Base-by-base conservation (phyloP, 2,797 vertebrate genomes). In the Pseudomugil gertrudae region DNA sequence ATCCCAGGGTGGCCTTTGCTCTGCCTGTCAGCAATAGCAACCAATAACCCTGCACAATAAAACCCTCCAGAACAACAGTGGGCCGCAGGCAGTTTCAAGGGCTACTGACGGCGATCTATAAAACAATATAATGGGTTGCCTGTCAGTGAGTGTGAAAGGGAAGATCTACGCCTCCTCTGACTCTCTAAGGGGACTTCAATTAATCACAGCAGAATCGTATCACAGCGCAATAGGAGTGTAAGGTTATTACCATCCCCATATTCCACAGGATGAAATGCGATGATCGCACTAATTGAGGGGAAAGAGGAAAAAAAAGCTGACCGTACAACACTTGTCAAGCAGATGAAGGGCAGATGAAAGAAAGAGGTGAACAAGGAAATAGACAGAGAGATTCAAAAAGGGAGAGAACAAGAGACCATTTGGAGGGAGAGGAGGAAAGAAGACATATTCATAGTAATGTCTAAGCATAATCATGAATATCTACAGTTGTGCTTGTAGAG, bases 71-170 rank as follows among this genome's bases (percentile, higher is more conserved):
- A 87, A 88, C 86, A 92, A 91, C 88, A 88, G 87, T 63, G 87
- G 89, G 85, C 90, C 85, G 76, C 87, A 71, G 84, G 90, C 91
- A 69, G 83, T 88, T 92, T 93, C 90, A 89, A 92, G 91, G 91
- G 92, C 90, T 91, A 85, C 90, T 89, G 91, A 92, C 87, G 77
- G 91, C 83, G 33, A 93, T 93, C 92, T 92, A 94, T 94, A 94
- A 94, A 94, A 92, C 91, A 93, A 91, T 86, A 88, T 92, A 93
- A 94, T 93, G 89, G 93, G 83, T 86, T 79, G 89, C 89, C 89
- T 93, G 92, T 94, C 93, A 92, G 83, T 35, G 66, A 82, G 84
- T 75, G 89, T 90, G 90, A 92, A 93, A 92, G 89, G 54, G 83
- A 92, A 93, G 90, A 94, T 91, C 84, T 92, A 94, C 92, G 29